These are phyloP conservation scores for Cryptoblepharus egeriae DNA, from an alignment of 2,797 vertebrate genomes.

Conservation along the genomic window DNA sequence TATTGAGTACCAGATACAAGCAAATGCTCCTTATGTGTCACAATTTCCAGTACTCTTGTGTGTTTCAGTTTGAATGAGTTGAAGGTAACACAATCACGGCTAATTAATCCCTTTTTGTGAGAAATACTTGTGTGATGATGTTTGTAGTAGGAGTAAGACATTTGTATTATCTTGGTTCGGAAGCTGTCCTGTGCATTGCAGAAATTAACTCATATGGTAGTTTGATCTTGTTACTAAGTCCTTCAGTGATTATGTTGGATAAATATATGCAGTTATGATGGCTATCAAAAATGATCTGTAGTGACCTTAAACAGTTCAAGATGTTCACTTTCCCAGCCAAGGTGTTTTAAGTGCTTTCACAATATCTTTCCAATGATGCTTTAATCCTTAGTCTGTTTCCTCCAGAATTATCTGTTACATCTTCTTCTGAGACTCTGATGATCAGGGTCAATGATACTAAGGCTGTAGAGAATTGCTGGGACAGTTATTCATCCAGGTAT, in stretches of 20 bases:
- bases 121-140: background rate
- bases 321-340: background rate
- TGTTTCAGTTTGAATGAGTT: background rate
- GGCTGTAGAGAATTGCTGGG: background rate
- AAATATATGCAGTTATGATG: background rate
- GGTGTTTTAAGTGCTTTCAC: background rate
- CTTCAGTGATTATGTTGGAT: background rate
- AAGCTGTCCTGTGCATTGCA: background rate
- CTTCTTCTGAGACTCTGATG: constrained; percentile 15
- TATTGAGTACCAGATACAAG: background rate
- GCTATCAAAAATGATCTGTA: background rate
- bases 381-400: background rate
- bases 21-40: background rate
- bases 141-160: background rate
- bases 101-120: background rate
- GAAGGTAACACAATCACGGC: background rate
- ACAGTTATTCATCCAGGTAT: background rate
- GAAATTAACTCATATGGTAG: background rate
- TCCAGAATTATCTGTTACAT: background rate
- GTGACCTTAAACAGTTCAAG: background rate
- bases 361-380: background rate
- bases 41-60: background rate
- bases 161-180: background rate
- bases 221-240: background rate
- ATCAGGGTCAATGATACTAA: background rate